Evolutionary conservation across 2,888 invertebrate genomes (phyloP), one percentile per base, ranked within the genome.

Genomic region (Oligia fasciuncula): DNA sequence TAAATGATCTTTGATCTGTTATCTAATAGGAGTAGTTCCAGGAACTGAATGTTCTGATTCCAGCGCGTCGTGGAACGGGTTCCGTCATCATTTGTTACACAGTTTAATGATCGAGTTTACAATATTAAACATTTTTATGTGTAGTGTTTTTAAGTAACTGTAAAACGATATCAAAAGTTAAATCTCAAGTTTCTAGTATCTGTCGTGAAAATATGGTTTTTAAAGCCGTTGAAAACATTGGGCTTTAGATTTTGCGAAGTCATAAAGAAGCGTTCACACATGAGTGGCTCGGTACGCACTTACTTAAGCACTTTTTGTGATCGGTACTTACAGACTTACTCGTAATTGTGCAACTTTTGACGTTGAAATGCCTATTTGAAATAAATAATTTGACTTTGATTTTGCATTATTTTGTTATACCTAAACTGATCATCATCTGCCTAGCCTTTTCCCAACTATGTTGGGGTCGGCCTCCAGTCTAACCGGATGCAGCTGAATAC

Each of bases 1-100:
- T 93, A 92, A 94, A 94, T 92, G 92, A 93, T 92, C 92, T 91
- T 91, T 91, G 94, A 96, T 96, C 94, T 94, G 94, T 95, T 95
- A 95, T 95, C 95, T 95, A 93, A 94, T 94, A 94, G 94, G 91
- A 94, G 93, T 93, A 92, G 90, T 96, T 95, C 95, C 90, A 83
- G 92, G 95, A 95, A 95, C 91, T 91, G 89, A 73, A 77, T 92
- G 92, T 93, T 91, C 91, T 91, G 94, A 93, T 93, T 93, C 92
- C 88, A 92, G 91, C 91, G 88, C 90, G 90, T 91, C 91, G 91
- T 91, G 91, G 85, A 91, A 93, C 93, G 84, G 91, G 93, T 92
- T 92, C 86, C 84, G 87, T 91, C 91, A 91, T 91, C 93, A 90
- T 95, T 92, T 95, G 93, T 94, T 93, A 91, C 92, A 88, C 81